Conservation (phyloP, 2,113 vertebrate species). For the Mustelus asterias region DNA sequence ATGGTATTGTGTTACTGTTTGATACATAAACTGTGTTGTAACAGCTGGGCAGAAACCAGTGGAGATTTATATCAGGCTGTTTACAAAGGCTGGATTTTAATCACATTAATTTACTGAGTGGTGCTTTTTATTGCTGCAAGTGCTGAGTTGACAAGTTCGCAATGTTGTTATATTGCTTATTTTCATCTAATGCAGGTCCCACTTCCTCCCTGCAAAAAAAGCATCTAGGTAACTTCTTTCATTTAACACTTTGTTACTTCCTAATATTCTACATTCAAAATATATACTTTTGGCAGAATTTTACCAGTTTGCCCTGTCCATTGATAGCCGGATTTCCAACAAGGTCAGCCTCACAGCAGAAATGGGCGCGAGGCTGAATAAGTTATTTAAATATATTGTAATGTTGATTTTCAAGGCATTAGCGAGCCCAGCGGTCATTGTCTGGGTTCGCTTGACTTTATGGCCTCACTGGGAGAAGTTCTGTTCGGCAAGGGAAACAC, state of each 20-base stretch:
- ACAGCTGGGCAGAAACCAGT: neutral
- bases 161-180: neutral
- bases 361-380: too few species aligned
- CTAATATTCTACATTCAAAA: too few species aligned
- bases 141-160: neutral
- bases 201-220: neutral
- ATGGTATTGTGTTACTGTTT: neutral
- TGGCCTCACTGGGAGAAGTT: too few species aligned
- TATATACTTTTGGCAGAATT: too few species aligned
- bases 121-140: neutral
- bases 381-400: too few species aligned
- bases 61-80: slow-evolving; percentile 5
- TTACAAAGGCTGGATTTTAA: slow-evolving; percentile 8
- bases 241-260: neutral
- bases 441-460: too few species aligned
- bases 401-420: too few species aligned
- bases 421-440: too few species aligned
- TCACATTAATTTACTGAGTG: neutral
- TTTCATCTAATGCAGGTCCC: neutral
- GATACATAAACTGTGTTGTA: neutral
- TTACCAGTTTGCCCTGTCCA: too few species aligned
- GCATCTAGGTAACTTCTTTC: neutral
- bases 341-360: too few species aligned
- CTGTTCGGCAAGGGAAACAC: too few species aligned
- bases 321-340: too few species aligned